Percentiles rank a stretch among this genome's conserved stretches.
phyloP scores from a whole-genome alignment of 2,113 vertebrate genomes.

The Mustela lutreola region DNA sequence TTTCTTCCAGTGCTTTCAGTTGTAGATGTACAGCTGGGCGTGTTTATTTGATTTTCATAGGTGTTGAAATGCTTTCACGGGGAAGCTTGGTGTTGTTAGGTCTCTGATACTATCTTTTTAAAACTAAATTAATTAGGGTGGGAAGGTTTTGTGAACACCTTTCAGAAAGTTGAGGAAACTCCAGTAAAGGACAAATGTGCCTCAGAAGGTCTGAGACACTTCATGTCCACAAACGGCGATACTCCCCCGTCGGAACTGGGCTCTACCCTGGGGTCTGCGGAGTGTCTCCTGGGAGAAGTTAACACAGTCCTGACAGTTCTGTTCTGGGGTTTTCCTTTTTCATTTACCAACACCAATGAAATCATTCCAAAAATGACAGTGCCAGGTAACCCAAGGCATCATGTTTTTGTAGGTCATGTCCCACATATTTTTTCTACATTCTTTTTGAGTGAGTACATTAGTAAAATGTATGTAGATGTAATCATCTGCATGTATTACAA shows the following conservation, averaged over 20 bases:
- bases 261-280: not conserved
- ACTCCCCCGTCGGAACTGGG: too few relatives aligned
- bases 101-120: not conserved
- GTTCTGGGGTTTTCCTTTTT: not conserved
- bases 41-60: not conserved
- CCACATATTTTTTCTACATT: not conserved
- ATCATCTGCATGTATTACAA: not conserved
- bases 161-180: not conserved
- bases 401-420: not conserved
- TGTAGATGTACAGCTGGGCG: not conserved
- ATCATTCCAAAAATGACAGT: not conserved
- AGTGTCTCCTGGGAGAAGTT: not conserved
- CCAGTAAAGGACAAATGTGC: not conserved
- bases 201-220: not conserved
- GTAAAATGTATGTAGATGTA: not conserved
- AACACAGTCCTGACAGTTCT: not conserved
- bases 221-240: not conserved
- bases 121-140: conserved; percentile 13
- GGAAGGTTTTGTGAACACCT: not conserved
- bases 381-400: not conserved
- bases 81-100: not conserved
- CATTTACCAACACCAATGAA: not conserved
- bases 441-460: not conserved
- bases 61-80: not conserved
- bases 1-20: not conserved